Evolutionary conservation across 2,797 vertebrate species (phyloP), one percentile per base, ranked within the genome.

Genomic region (Enteromius trimaculatus): DNA sequence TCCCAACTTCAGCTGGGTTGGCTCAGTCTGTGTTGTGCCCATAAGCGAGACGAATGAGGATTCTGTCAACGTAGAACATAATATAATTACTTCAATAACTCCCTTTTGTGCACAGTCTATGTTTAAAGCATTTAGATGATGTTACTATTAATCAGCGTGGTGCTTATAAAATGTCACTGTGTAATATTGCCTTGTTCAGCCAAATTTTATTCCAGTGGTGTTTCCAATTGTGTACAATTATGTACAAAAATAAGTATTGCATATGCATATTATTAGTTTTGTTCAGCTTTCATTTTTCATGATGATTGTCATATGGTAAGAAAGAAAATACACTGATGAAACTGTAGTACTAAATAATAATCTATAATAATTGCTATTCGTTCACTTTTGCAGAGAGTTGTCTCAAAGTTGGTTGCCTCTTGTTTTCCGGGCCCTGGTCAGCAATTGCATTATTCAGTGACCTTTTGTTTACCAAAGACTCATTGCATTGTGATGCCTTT

Each of bases 1-100:
- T 88, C 94, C 94, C 91, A 95, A 92, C 84, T 93, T 95, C 70
- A 93, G 86, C 88, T 85, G 94, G 92, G 93, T 62, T 49, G 17
- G 1, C 53, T 62, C 17, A 1, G 37, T 49, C 19, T 14, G 55
- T 81, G 39, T 13, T 37, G 69, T 10, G 1, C 29, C 58, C 70
- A 81, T 81, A 23, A 42, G 37, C 1, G 3, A n/a, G 5, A 10
- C 13, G 26, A 81, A 74, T 29, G 9, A 16, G 21, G 65, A 39
- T 11, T 39, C 79, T 60, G 66, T 60, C 53, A 7, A 55, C 42
- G 17, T 14, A 55, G 37, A 39, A 39, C 10, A 29, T 3, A 6
- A 71, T n/a, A n/a, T 47, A 1, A 44, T n/a, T 66, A 66, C 47
- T 37, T 31, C 14, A 26, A 65, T 8, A 44, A 44, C 11, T 13